A percentile compares a stretch with the other conserved stretches of the same genome.
phyloP scores from a whole-genome alignment of 2,797 vertebrate genomes.

The Dermochelys coriacea region DNA sequence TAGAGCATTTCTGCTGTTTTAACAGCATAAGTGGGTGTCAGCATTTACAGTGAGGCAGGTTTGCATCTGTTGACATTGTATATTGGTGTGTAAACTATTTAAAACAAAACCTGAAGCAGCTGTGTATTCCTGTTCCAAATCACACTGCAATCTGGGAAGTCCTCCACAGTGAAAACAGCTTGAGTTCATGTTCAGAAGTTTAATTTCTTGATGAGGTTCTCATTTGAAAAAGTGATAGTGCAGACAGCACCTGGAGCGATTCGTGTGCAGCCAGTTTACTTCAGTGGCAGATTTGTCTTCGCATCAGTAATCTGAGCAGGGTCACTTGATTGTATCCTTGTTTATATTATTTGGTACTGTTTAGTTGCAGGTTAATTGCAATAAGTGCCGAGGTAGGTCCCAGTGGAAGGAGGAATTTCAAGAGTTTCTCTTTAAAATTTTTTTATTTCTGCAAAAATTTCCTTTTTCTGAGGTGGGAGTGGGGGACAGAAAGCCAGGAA shows the following conservation, averaged over 20 bases:
- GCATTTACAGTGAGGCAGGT: neutral
- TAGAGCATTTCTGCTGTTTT: neutral
- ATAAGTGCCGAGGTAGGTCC: neutral
- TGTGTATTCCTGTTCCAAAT: neutral
- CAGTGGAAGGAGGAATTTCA: neutral
- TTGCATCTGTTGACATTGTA: neutral
- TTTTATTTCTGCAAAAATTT: neutral
- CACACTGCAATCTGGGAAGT: neutral
- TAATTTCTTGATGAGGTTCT: conserved; percentile 62
- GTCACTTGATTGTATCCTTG: neutral
- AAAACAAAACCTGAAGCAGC: conserved; percentile 17
- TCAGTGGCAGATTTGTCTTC: conserved; percentile 55
- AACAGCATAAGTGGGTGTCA: neutral
- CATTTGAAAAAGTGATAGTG: conserved; percentile 54
- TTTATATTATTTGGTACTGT: conserved; percentile 31
- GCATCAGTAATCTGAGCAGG: conserved; percentile 60
- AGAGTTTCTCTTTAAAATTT: neutral
- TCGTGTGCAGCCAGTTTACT: conserved; percentile 41
- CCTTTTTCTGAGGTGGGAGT: neutral
- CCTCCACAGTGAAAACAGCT: neutral
- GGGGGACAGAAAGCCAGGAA: neutral
- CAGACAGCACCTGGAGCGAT: neutral
- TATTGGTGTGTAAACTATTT: conserved; percentile 1
- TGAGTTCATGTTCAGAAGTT: conserved; percentile 40
- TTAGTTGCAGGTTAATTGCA: neutral